Conservation (phyloP, 92 coral and sea anemone species). For the Scolanthus callimorphus region DNA sequence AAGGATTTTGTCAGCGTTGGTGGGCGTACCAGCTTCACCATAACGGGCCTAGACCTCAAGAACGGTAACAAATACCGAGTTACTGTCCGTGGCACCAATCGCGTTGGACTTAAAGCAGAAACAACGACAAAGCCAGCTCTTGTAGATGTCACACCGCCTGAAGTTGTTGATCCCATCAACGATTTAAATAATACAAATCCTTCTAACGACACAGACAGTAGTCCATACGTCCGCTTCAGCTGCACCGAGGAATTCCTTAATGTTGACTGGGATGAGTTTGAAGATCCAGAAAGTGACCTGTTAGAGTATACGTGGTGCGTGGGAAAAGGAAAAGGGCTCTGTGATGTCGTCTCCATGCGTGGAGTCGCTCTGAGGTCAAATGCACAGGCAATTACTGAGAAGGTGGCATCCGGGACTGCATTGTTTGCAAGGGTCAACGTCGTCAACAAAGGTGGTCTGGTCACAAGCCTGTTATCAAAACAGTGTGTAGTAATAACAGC, state of each 20-base stretch:
- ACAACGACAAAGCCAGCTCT: constrained; percentile 46
- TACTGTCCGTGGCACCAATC: constrained; percentile 60
- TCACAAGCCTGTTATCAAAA: constrained; percentile 45
- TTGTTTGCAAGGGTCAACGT: constrained; percentile 71
- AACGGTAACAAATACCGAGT: constrained; percentile 63
- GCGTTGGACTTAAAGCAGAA: constrained; percentile 51
- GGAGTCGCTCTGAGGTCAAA: constrained; percentile 19
- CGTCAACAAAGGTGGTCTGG: constrained; percentile 62
- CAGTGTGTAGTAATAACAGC: constrained; percentile 41
- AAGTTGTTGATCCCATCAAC: constrained; percentile 25
- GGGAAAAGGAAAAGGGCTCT: constrained; percentile 60
- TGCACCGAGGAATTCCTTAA: constrained; percentile 67
- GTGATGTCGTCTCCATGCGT: constrained; percentile 59
- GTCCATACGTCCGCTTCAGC: constrained; percentile 34
- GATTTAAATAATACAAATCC: constrained; percentile 19
- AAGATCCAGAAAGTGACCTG: constrained; percentile 70
- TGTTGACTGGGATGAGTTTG: constrained; percentile 80
- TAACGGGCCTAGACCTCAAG: constrained; percentile 38
- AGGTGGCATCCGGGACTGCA: constrained; percentile 49
- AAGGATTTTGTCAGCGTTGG: constrained; percentile 43
- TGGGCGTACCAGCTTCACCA: constrained; percentile 23
- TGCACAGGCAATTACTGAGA: constrained; percentile 47
- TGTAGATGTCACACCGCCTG: constrained; percentile 73
- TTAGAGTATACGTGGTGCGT: constrained; percentile 75
- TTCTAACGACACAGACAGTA: constrained; percentile 12